phyloP scores from a whole-genome alignment of 1,140 invertebrate species.

The Apis florea region DNA sequence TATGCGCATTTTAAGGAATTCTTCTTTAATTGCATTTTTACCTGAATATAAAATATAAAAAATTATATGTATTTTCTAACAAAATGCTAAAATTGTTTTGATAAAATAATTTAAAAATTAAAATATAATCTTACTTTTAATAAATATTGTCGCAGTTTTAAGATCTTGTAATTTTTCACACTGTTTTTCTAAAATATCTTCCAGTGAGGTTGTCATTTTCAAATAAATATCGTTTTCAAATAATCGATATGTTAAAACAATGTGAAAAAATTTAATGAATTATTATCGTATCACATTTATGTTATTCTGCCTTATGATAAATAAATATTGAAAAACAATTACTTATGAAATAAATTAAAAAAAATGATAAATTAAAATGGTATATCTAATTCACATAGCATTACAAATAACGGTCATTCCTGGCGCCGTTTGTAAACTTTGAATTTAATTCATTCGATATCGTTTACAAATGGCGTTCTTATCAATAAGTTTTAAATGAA shows the following conservation, averaged over 20 bases:
- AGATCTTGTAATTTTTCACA: conserved; percentile 13
- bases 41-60: conserved; percentile 38
- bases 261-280: background rate
- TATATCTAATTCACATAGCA: background rate
- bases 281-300: background rate
- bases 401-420: background rate
- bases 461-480: background rate
- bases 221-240: background rate
- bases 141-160: background rate
- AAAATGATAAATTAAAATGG: background rate
- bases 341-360: background rate
- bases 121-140: conserved; percentile 3
- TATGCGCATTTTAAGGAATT: conserved; percentile 36
- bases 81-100: background rate
- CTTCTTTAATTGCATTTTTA: conserved; percentile 55
- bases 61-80: background rate
- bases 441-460: conserved; percentile 9
- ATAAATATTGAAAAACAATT: background rate
- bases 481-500: no score
- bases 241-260: background rate
- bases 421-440: background rate
- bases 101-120: background rate
- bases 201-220: conserved; percentile 22
- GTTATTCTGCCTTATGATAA: background rate
- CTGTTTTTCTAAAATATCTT: conserved; percentile 31